Percentiles rank a stretch among this genome's conserved stretches.
phyloP scores from a whole-genome alignment of 2,888 invertebrate species.

The Philereme vetulata region DNA sequence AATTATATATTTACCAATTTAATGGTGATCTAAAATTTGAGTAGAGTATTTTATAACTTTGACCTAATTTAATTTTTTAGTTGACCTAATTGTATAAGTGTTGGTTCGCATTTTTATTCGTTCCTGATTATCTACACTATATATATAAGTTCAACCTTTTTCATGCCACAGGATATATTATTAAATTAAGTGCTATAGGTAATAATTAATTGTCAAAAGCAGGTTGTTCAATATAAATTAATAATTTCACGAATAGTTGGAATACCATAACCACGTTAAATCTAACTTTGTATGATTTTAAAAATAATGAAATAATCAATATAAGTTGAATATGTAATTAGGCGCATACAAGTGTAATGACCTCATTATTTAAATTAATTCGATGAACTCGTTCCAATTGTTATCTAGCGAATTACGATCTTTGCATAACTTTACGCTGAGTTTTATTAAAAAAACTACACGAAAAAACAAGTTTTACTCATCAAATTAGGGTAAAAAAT shows the following conservation, averaged over 20 bases:
- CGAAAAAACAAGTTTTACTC: neutral
- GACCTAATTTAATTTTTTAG: neutral
- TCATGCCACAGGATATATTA: too few relatives aligned
- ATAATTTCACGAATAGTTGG: too few relatives aligned
- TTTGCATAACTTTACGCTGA: constrained; percentile 25
- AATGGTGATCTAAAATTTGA: too few relatives aligned
- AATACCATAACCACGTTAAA: too few relatives aligned
- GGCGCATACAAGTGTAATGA: constrained; percentile 35
- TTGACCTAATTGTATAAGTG: neutral
- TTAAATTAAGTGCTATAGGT: too few relatives aligned
- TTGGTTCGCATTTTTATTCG: neutral
- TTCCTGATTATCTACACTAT: too few relatives aligned
- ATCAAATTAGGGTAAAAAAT: too few relatives aligned
- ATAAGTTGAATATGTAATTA: constrained; percentile 22
- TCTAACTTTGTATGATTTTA: too few relatives aligned
- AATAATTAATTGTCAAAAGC: too few relatives aligned
- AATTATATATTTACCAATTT: too few relatives aligned
- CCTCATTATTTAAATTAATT: constrained; percentile 40
- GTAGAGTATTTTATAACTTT: neutral
- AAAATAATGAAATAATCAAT: neutral
- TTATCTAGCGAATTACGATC: constrained; percentile 29
- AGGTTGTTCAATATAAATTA: too few relatives aligned
- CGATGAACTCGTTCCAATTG: constrained; percentile 35
- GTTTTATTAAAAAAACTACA: neutral
- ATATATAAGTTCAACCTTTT: too few relatives aligned